Base-by-base conservation (phyloP, 2,888 invertebrate species). In the Caenorhabditis zanzibari region DNA sequence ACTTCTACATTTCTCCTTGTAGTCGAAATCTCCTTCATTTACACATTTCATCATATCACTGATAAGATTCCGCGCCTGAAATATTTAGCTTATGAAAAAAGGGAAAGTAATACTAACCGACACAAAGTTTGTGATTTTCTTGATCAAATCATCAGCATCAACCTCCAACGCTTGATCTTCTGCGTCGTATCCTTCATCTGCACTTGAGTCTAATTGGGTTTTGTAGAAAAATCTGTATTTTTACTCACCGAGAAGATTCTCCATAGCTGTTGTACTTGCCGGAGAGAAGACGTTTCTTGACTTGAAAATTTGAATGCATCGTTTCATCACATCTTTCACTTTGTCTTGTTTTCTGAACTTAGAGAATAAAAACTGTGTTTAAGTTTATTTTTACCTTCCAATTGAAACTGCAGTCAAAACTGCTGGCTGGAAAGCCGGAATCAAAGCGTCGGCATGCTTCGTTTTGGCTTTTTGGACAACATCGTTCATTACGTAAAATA, bases 401-500 rank as follows among this genome's bases (percentile, higher is more conserved):
- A 83, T 80, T 9, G 66, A 63, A n/a, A 89, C 84, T 10, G 86
- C 86, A n/a, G 82, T 63, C 12, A 86, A 64, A 10, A 85, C 87
- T 9, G 87, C 85, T 7, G 87, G 89, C 47, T 89, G 88, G 68
- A 89, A 89, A 6, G 86, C 82, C 26, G 85, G 77, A 22, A 86
- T 83, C 14, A 88, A 38, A 6, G 75, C 66, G 28, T 87, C 88
- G 9, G 84, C 32, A 61, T 89, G 85, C 77, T 92, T 90, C 58
- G 85, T 81, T 64, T 88, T 88, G 35, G 90, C 90, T 56, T 98
- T 98, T 93, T 99, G 99, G 90, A 99, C 97, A 24, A 99, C 97
- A 94, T 99, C 99, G 94, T 99, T 99, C 41, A 98, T 98, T 90
- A 99, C 94, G 93, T 99, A 99, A 95, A 99, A 96, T 91, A 97